Conservation (phyloP, 2,797 vertebrate species). For the Mallotus villosus region DNA sequence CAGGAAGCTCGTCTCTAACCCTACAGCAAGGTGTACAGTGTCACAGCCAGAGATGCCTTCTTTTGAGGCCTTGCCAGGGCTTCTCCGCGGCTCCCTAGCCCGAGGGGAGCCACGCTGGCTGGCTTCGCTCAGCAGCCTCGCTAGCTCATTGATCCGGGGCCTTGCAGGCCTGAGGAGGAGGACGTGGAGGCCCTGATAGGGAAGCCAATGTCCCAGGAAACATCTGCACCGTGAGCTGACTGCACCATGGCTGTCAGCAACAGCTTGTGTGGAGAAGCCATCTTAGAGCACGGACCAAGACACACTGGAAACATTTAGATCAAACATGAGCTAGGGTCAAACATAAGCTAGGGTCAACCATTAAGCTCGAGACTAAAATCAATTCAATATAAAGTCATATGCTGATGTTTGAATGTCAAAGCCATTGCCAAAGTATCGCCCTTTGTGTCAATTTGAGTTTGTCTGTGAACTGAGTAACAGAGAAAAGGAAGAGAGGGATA, state of each 20-base stretch:
- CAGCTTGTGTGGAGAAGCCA: neutral
- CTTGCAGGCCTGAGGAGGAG: constrained; percentile 8
- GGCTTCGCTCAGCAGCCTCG: neutral
- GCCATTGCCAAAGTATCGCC: neutral
- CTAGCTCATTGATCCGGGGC: constrained; percentile 5
- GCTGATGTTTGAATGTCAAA: neutral
- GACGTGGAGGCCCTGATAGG: constrained; percentile 1
- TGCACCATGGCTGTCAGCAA: too few species aligned
- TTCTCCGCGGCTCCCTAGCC: neutral
- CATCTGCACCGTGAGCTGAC: too few species aligned
- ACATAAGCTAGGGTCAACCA: neutral
- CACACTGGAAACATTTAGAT: neutral
- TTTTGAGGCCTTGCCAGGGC: constrained; percentile 4
- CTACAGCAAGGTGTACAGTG: neutral
- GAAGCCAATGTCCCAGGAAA: neutral
- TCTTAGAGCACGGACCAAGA: neutral
- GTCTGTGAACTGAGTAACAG: too few species aligned
- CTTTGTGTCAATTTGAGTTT: neutral
- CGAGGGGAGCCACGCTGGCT: neutral
- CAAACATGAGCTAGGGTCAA: too few species aligned
- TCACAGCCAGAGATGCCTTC: neutral
- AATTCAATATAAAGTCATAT: too few species aligned
- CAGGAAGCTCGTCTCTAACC: neutral
- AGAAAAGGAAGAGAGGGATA: neutral
- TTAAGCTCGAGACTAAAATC: too few species aligned